phyloP scores from a whole-genome alignment of 2,113 vertebrate genomes.

The Nothoprocta perdicaria region DNA sequence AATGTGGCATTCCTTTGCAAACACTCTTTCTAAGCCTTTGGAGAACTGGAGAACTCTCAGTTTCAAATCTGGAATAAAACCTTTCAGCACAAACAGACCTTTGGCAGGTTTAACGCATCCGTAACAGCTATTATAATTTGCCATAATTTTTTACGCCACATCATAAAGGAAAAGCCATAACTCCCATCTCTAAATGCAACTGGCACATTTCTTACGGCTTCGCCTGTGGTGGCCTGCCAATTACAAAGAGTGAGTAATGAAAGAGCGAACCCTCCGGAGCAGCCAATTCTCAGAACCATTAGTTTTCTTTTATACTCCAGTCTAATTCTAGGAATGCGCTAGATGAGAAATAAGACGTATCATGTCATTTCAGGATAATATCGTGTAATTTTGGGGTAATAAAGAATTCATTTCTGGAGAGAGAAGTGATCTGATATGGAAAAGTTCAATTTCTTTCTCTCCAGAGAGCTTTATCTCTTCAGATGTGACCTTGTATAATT shows the following conservation, averaged over 20 bases:
- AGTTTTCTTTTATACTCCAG: conserved; percentile 77
- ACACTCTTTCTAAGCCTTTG: not conserved
- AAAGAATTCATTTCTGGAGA: conserved; percentile 81
- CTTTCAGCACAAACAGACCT: conserved; percentile 59
- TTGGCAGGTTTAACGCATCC: conserved; percentile 53
- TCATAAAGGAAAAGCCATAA: conserved; percentile 65
- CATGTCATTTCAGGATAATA: conserved; percentile 84
- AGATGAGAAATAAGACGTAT: conserved; percentile 81
- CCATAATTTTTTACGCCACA: conserved; percentile 60
- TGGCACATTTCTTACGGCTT: conserved; percentile 47
- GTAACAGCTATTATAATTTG: conserved; percentile 74
- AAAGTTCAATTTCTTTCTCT: conserved; percentile 82
- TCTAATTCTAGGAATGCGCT: conserved; percentile 77
- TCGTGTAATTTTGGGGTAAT: conserved; percentile 82
- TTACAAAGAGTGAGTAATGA: conserved; percentile 68
- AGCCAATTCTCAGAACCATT: conserved; percentile 78
- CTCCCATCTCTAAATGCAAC: conserved; percentile 55
- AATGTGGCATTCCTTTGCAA: not conserved
- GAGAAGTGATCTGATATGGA: conserved; percentile 75
- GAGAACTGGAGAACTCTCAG: conserved; percentile 4
- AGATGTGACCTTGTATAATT: conserved; percentile 85
- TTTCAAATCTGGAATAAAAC: not conserved
- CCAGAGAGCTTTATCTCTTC: conserved; percentile 78
- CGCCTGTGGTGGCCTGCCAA: conserved; percentile 62
- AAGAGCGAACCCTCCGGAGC: conserved; percentile 61